These are phyloP conservation scores for Schizothorax lantsangensis DNA, from an alignment of 2,797 vertebrate species.

Conservation along the genomic window DNA sequence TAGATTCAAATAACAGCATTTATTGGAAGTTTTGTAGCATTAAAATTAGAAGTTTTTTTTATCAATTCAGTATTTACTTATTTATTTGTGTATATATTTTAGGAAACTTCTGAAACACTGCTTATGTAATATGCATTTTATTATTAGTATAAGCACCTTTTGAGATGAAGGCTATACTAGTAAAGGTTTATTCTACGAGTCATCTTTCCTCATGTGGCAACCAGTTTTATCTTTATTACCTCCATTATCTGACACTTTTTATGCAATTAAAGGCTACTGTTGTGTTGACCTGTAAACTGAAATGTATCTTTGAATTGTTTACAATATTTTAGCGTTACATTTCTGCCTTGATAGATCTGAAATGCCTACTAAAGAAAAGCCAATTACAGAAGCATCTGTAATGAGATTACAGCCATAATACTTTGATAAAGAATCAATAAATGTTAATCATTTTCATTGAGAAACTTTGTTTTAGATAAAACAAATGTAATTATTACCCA, in stretches of 20 bases:
- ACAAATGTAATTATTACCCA: background rate
- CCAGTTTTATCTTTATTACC: background rate
- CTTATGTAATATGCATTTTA: too few species aligned
- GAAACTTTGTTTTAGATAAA: background rate
- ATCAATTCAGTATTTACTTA: too few species aligned
- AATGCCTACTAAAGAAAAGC: background rate
- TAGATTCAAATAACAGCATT: too few species aligned
- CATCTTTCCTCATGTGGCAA: too few species aligned
- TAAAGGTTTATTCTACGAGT: too few species aligned
- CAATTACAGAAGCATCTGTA: background rate
- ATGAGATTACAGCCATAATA: background rate
- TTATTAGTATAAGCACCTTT: too few species aligned
- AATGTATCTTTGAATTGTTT: background rate
- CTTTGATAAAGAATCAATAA: background rate
- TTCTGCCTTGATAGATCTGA: background rate
- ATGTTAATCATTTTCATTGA: background rate
- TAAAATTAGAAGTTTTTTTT: too few species aligned
- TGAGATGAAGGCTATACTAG: too few species aligned
- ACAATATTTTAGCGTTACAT: background rate
- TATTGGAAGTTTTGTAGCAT: too few species aligned
- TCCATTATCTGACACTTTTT: background rate
- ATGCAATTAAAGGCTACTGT: background rate
- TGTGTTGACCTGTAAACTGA: background rate
- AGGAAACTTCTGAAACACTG: too few species aligned
- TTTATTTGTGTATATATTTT: too few species aligned